These are phyloP conservation scores for Spinus olivaceus DNA, from an alignment of 2,797 vertebrate species.

Conservation along the genomic window DNA sequence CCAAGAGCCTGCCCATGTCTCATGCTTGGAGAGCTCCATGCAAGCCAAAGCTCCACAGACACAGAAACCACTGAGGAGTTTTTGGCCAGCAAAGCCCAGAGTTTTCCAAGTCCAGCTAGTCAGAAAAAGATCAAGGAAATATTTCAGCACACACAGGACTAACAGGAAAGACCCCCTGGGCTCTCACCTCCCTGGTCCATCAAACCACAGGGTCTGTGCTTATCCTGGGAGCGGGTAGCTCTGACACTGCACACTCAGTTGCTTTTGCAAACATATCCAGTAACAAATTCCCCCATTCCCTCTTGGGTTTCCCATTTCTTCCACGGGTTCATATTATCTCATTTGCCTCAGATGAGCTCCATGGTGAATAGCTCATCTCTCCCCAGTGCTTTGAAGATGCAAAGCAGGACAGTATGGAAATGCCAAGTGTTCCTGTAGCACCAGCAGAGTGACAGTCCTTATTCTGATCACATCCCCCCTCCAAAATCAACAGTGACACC, in stretches of 20 bases:
- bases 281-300: constrained; percentile 35
- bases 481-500: constrained; percentile 64
- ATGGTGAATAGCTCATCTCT: constrained; percentile 3
- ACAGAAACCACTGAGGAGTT: background rate
- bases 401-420: constrained; percentile 36
- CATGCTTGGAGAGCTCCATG: background rate
- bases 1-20: background rate
- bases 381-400: constrained; percentile 38
- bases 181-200: background rate
- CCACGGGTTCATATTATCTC: background rate
- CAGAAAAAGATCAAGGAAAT: background rate
- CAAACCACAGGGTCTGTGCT: background rate
- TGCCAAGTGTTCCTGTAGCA: background rate
- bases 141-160: background rate
- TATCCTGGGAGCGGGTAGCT: background rate
- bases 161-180: background rate
- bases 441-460: constrained; percentile 25
- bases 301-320: constrained; percentile 26
- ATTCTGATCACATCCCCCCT: constrained; percentile 53
- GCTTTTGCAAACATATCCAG: constrained; percentile 18
- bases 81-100: background rate
- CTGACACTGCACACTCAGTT: background rate
- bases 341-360: constrained; percentile 41
- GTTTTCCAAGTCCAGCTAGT: background rate
- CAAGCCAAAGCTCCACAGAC: background rate